Base-by-base conservation (phyloP, 2,797 vertebrate genomes). In the Delichon dasypus region DNA sequence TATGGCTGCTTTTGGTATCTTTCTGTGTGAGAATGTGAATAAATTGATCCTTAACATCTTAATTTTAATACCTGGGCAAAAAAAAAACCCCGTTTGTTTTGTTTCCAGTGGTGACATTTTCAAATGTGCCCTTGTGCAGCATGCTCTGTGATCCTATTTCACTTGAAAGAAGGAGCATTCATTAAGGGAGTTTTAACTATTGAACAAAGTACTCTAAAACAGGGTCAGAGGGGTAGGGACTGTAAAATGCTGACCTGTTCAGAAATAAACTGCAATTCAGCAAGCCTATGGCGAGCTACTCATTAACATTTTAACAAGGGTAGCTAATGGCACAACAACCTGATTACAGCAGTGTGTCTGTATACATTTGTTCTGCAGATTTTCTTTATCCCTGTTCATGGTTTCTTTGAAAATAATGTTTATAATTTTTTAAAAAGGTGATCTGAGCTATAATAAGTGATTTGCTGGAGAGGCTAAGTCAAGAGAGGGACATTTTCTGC, bases 241-340 rank as follows among this genome's bases (percentile, higher is more conserved):
- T 81, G 71, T 70, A 80, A 94, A 97, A 83, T 22, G 88, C 91
- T 96, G 96, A 96, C 73, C 65, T 85, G 26, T 38, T 96, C 82
- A 93, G 82, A 96, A 94, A 94, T 77, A 95, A 92, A 95, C 67
- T 93, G 88, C 90, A 87, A 94, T 94, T 96, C 95, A 95, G 93
- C 95, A 96, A 85, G 80, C 77, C 77, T 77, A 29, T 68, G 54
- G 76, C 70, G 85, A 88, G 91, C 82, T 95, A 95, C 88, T 93
- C 94, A 95, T 97, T 96, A 96, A 96, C 96, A 94, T 94, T 95
- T 96, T 96, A 96, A 93, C 93, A 96, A 85, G 91, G 64, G 45
- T 72, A 77, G 60, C 86, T 96, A 94, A 93, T 93, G 84, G 83
- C 78, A 82, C 84, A 91, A 83, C 89, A 60, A 60, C 65, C 73